Base-by-base conservation (phyloP, 53 echinoderm and acorn worm genomes). In the Apostichopus leukothele region DNA sequence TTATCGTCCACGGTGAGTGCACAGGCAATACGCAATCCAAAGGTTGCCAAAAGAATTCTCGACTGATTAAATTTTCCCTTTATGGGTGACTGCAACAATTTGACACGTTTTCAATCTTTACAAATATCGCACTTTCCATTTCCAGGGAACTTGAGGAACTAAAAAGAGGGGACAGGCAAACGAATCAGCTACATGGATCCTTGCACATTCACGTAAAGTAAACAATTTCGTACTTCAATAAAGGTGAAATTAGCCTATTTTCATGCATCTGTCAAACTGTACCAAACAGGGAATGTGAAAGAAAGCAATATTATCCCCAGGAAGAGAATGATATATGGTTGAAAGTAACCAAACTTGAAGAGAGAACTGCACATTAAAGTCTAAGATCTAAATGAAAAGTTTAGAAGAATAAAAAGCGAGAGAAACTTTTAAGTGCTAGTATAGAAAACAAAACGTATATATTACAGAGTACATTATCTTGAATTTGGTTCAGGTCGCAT, bases 11-110 rank as follows among this genome's bases (percentile, higher is more conserved):
- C 7, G 6, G 71, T 71, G 18, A 71, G 71, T 18, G 18, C 71
- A 71, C 18, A n/a, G 6, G 18, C 18, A 16, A 19, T 19, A 71
- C 20, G 71, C 71, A 71, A 39, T 71, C 71, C 71, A 71, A 5
- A 19, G 71, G 71, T 16, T 71, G 71, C 71, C 71, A 71, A 80
- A 18, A 53, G 54, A 80, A 80, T 53, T 80, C 54, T 23, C 54
- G 18, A 80, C 54, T 80, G 80, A 80, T 80, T 80, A 57, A 80
- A 80, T 80, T 76, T 76, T 80, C 54, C 71, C n/a, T 16, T 52
- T 51, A 80, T 80, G 80, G 80, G 54, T 80, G 80, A 80, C 20
- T 80, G 80, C 53, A 18, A 80, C 80, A 80, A 80, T 80, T 80
- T 80, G 80, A 80, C 80, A 80, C 80, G 54, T 80, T 80, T 57